These are phyloP conservation scores for Clanis bilineata DNA, from an alignment of 2,888 invertebrate species.

Conservation along the genomic window DNA sequence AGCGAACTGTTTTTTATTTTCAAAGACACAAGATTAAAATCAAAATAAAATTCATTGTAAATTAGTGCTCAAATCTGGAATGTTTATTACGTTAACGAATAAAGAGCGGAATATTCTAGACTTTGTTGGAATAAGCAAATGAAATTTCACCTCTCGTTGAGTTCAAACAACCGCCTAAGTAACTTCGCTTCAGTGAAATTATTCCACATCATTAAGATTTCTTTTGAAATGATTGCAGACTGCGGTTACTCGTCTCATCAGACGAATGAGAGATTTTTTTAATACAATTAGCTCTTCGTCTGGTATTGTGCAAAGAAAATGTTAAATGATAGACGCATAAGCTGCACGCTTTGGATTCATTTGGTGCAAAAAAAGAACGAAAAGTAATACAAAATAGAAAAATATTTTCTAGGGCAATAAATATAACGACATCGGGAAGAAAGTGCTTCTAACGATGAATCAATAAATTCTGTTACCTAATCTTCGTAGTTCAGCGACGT, in stretches of 20 bases:
- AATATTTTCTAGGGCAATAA: too few species aligned
- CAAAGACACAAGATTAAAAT: too few species aligned
- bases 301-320: not conserved
- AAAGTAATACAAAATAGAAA: too few species aligned
- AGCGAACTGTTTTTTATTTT: too few species aligned
- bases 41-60: too few species aligned
- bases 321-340: not conserved
- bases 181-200: constrained; percentile 16
- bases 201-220: constrained; percentile 21
- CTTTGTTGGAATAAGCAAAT: constrained; percentile 4
- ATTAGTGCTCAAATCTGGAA: not conserved
- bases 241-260: constrained; percentile 14
- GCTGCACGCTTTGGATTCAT: not conserved
- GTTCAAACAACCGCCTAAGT: constrained; percentile 14
- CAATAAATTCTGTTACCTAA: too few species aligned
- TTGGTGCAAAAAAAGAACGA: too few species aligned
- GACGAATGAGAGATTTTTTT: constrained; percentile 1
- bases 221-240: constrained; percentile 16
- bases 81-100: not conserved
- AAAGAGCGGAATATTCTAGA: constrained; percentile 2
- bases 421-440: too few species aligned
- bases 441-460: too few species aligned
- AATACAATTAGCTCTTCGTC: not conserved
- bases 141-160: constrained; percentile 13
- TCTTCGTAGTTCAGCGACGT: too few species aligned